Evolutionary conservation across 2,888 invertebrate genomes (phyloP).

Genomic region (Petrolisthes manimaculis): DNA sequence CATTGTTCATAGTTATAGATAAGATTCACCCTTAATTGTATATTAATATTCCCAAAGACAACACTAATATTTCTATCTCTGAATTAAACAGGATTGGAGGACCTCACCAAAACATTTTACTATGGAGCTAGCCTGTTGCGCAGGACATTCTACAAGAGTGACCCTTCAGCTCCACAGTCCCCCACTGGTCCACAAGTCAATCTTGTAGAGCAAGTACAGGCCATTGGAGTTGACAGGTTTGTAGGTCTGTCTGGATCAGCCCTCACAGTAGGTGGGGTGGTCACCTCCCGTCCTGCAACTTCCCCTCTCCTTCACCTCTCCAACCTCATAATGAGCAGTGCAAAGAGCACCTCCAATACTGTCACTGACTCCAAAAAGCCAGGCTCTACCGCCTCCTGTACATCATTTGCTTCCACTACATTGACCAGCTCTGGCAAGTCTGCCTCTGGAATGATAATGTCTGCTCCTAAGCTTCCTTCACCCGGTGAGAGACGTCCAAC

Average conservation of each 20-base stretch:
- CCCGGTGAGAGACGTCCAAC: conserved; percentile 61
- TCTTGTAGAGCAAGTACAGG: conserved; percentile 57
- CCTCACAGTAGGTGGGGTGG: conserved; percentile 60
- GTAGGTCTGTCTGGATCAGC: conserved; percentile 41
- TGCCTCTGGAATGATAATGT: conserved; percentile 23
- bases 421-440: conserved; percentile 14
- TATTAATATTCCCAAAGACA: no score
- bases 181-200: conserved; percentile 52
- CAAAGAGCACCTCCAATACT: conserved; percentile 35
- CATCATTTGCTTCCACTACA: conserved; percentile 26
- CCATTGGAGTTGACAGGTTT: conserved; percentile 55
- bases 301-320: conserved; percentile 65
- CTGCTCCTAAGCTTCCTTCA: conserved; percentile 54
- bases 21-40: no score
- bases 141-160: conserved; percentile 64
- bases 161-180: conserved; percentile 55
- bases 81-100: conserved; percentile 50
- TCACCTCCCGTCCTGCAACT: conserved; percentile 62
- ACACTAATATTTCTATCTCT: no score
- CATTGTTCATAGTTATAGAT: no score
- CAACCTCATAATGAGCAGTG: conserved; percentile 62
- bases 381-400: conserved; percentile 21
- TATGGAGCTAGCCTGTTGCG: conserved; percentile 64
- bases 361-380: neutral
- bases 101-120: conserved; percentile 57